Evolutionary conservation across 2,888 invertebrate genomes (phyloP), one percentile per base, ranked within the genome.

Genomic region (Cremastobaeus sp.): DNA sequence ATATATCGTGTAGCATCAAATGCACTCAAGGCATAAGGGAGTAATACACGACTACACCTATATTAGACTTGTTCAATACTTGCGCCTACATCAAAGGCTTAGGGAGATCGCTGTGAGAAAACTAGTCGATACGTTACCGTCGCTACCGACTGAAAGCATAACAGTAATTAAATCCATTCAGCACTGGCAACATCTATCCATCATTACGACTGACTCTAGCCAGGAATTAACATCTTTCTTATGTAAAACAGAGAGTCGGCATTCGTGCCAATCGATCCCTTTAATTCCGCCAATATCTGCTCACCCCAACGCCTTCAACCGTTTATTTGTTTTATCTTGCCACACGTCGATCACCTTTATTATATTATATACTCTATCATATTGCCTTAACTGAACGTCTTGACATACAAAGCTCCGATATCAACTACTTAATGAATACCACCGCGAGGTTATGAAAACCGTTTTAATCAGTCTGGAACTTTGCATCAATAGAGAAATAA

Each of bases 11-110:
- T 73, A 50, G 66, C 55, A 60, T 66, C 66, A 66, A 54, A 73
- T 28, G 52, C 50, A 64, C 62, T 62, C 43, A 57, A 68, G 62
- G 62, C 43, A 62, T 62, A 73, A 73, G 14, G 28, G 35, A 45
- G 68, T 37, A 57, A 64, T 64, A 57, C 52, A 47, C 60, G 41
- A 47, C 35, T 35, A 43, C 57, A 55, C 50, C 35, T 74, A 68
- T 52, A 74, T 74, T 62, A 74, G 57, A 68, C 57, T 74, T 68
- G 73, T 57, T 74, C 73, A 43, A 59, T 68, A 68, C 62, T 74
- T 54, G 62, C 15, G 57, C 20, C 48, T 55, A 57, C 55, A 39
- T 68, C 73, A 69, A 74, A 68, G 74, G 62, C 68, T 68, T 62
- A 62, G 73, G 57, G 55, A 66, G 66, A 62, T 47, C 60, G 47